A percentile compares a stretch with the other conserved stretches of the same genome.
These are phyloP conservation scores for Mellivora capensis DNA, from an alignment of 2,113 vertebrate genomes.

Conservation along the genomic window DNA sequence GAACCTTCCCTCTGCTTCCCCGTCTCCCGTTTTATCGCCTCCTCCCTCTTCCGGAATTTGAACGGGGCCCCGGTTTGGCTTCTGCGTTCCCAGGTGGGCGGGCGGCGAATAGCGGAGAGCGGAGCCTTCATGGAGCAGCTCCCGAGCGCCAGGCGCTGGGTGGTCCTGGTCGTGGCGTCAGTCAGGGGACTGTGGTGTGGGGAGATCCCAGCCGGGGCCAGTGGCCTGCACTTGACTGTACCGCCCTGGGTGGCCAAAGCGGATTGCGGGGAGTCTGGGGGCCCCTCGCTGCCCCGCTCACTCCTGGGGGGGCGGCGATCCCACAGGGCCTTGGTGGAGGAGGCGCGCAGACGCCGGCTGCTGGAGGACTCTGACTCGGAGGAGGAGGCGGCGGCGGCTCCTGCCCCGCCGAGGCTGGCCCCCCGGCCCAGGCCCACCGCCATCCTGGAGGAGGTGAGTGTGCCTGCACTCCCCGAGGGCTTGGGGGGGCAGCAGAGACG, in stretches of 20 bases:
- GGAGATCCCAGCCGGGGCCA: not conserved
- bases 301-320: not conserved
- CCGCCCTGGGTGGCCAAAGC: not conserved
- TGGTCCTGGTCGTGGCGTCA: accelerated
- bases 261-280: accelerated
- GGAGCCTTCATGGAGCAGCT: accelerated
- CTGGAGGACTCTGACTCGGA: slow-evolving; percentile 90
- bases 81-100: not conserved
- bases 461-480: accelerated
- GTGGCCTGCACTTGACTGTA: not conserved
- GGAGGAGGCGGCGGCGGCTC: slow-evolving; percentile 29
- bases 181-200: accelerated
- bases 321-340: slow-evolving; percentile 89
- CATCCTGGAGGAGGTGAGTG: slow-evolving; percentile 85
- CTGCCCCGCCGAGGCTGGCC: accelerated
- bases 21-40: too few species aligned
- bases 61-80: not conserved
- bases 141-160: not conserved
- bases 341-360: slow-evolving; percentile 84
- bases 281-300: not conserved
- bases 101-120: too few species aligned
- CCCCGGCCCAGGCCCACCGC: slow-evolving; percentile 83
- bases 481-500: not conserved
- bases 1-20: not conserved
- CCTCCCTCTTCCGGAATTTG: not conserved